Conservation (phyloP, 1,140 invertebrate species). For the Drosophila kanapiae region DNA sequence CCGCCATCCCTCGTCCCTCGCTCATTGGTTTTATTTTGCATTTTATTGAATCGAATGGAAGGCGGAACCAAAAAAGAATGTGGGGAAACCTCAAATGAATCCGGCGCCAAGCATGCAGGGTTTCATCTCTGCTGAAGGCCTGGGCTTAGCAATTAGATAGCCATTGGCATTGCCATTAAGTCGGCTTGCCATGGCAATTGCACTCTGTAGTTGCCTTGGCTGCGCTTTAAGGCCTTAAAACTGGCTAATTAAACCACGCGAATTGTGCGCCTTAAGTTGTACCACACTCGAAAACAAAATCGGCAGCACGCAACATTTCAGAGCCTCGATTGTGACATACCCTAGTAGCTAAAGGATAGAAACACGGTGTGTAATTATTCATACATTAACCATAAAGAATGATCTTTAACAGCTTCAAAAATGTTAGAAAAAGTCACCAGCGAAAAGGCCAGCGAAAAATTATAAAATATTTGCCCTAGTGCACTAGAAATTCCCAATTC, state of each 20-base stretch:
- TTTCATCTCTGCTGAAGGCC: conserved; percentile 9
- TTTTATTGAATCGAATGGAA: conserved; percentile 69
- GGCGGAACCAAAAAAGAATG: conserved; percentile 6
- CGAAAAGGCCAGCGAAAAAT: no score
- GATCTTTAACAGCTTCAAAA: background rate
- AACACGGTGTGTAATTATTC: background rate
- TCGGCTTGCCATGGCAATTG: conserved; percentile 20
- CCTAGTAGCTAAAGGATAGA: no score
- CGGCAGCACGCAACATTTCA: background rate
- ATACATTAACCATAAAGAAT: background rate
- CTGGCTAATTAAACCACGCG: conserved; percentile 68
- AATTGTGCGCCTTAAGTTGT: conserved; percentile 67
- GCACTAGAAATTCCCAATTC: no score
- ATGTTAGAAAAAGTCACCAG: no score
- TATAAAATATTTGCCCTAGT: no score
- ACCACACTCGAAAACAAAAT: conserved; percentile 50
- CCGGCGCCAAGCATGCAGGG: conserved; percentile 19
- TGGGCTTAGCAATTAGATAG: conserved; percentile 55
- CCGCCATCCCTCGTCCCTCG: background rate
- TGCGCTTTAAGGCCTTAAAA: conserved; percentile 39
- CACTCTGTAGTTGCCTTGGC: conserved; percentile 23
- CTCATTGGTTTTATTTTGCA: conserved; percentile 60
- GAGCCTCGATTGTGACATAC: background rate
- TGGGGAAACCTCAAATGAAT: conserved; percentile 44
- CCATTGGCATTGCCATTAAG: conserved; percentile 60